Conservation (phyloP, 2,113 vertebrate species). For the Cinclus mexicanus region DNA sequence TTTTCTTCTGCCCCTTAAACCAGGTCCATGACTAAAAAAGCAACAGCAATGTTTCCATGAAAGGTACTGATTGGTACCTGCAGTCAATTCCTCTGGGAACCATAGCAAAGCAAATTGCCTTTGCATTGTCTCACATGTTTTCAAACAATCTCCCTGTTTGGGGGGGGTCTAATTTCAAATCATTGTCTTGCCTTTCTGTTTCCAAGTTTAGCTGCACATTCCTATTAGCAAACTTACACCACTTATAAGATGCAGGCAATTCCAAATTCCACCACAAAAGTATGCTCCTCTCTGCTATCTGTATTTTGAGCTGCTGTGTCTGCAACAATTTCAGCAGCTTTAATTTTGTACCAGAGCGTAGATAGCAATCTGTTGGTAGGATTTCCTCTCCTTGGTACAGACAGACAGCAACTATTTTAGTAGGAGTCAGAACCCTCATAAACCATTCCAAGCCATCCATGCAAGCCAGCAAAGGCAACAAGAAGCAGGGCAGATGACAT, state of each 20-base stretch:
- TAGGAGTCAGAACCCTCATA: background rate
- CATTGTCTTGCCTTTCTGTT: slow-evolving; percentile 21
- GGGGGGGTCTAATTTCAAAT: background rate
- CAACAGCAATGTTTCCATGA: slow-evolving; percentile 2
- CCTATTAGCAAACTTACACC: background rate
- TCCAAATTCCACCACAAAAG: background rate
- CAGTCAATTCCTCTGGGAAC: slow-evolving; percentile 1
- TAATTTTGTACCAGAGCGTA: background rate
- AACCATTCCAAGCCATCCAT: background rate
- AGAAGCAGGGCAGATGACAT: background rate
- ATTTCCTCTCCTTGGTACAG: background rate
- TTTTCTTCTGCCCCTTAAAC: background rate
- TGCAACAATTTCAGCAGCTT: slow-evolving; percentile 1
- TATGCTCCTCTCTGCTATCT: background rate
- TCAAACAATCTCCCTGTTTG: background rate
- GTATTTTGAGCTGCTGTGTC: background rate
- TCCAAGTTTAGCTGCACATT: background rate
- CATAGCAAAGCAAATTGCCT: slow-evolving; percentile 7
- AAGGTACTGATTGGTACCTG: slow-evolving; percentile 23
- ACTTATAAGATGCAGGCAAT: background rate
- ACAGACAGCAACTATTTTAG: background rate
- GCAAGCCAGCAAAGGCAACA: background rate
- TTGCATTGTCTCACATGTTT: background rate
- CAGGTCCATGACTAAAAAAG: background rate
- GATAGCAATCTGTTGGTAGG: background rate